These are phyloP conservation scores for Pteronura brasiliensis DNA, from an alignment of 2,113 vertebrate species.

Conservation along the genomic window DNA sequence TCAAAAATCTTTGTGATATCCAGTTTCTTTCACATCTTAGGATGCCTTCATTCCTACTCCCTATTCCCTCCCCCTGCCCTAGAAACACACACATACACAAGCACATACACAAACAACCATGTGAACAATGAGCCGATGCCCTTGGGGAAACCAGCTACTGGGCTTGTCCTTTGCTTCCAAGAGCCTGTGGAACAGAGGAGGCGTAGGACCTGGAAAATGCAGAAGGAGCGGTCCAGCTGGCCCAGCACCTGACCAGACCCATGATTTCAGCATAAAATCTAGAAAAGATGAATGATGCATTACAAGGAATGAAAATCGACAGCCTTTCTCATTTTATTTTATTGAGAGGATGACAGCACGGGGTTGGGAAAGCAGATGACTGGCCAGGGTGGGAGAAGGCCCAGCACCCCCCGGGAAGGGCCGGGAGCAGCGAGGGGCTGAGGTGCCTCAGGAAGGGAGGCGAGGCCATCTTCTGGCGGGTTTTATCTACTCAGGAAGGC, in stretches of 20 bases:
- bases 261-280: not conserved
- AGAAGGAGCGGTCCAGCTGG: not conserved
- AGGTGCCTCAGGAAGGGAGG: too few relatives aligned
- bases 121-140: not conserved
- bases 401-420: fast-evolving
- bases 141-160: not conserved
- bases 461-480: not conserved
- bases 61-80: too few relatives aligned
- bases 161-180: not conserved
- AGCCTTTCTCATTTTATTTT: conserved; percentile 45
- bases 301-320: not conserved
- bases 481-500: conserved; percentile 38
- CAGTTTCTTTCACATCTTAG: not conserved
- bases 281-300: not conserved
- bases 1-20: too few relatives aligned
- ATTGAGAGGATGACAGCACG: not conserved
- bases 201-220: not conserved
- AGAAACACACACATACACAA: not conserved
- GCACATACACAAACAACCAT: too few relatives aligned
- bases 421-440: fast-evolving
- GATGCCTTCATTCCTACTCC: not conserved
- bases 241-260: not conserved
- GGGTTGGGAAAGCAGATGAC: not conserved
- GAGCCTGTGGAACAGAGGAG: not conserved
- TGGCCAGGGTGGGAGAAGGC: not conserved